These are phyloP conservation scores for Siderastrea radians DNA, from an alignment of 92 coral and sea anemone species.

Conservation along the genomic window DNA sequence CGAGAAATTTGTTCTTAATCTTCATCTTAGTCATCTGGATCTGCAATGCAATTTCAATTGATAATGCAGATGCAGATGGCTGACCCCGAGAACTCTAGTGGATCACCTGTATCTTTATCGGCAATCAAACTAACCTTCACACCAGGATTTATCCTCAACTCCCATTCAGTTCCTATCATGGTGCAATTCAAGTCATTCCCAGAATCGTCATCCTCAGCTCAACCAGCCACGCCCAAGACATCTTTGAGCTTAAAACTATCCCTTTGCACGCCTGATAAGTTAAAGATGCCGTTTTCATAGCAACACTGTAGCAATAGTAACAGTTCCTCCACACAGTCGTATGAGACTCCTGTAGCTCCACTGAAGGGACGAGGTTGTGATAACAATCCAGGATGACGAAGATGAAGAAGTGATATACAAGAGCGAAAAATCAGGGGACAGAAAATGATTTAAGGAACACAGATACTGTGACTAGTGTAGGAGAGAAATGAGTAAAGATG, in stretches of 20 bases:
- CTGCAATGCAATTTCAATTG: background rate
- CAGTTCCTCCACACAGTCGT: slow-evolving; percentile 10
- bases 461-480: background rate
- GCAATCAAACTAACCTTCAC: background rate
- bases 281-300: background rate
- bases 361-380: background rate
- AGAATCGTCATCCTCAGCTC: background rate
- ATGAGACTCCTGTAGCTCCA: slow-evolving; percentile 7
- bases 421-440: background rate
- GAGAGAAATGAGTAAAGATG: background rate
- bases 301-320: background rate
- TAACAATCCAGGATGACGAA: background rate
- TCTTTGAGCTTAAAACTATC: background rate
- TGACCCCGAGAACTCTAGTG: no score
- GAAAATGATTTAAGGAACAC: background rate
- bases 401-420: background rate
- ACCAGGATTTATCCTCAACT: no score
- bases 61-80: no score
- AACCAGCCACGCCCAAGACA: background rate
- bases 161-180: no score
- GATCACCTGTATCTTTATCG: background rate
- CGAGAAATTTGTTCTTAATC: background rate
- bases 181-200: background rate
- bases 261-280: background rate
- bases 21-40: background rate